Evolutionary conservation across 2,888 invertebrate genomes (phyloP).

Genomic region (Copidosoma aretas): DNA sequence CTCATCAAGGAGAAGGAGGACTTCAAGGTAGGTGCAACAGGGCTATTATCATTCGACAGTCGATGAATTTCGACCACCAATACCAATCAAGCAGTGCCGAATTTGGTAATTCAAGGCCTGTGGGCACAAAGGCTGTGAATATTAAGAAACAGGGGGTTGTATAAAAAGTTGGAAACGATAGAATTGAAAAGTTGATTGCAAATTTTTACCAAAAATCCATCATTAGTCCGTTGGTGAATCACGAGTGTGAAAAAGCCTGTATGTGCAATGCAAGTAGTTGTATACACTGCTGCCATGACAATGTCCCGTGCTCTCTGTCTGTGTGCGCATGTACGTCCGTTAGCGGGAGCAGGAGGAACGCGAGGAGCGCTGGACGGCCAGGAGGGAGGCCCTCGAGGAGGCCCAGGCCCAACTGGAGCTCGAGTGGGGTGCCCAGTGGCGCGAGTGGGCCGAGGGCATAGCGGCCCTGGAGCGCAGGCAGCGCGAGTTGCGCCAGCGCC

Average conservation of each 20-base stretch:
- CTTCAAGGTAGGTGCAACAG: slow-evolving; percentile 68
- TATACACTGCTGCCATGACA: slow-evolving; percentile 86
- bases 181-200: too few species aligned
- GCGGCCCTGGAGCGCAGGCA: slow-evolving; percentile 68
- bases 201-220: too few species aligned
- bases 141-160: too few species aligned
- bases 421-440: slow-evolving; percentile 69
- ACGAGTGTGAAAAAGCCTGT: slow-evolving; percentile 87
- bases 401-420: slow-evolving; percentile 67
- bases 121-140: too few species aligned
- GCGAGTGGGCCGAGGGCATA: slow-evolving; percentile 70
- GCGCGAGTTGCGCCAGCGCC: slow-evolving; percentile 64
- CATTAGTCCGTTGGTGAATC: too few species aligned
- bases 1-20: slow-evolving; percentile 63
- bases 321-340: slow-evolving; percentile 74
- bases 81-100: too few species aligned
- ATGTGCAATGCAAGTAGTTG: slow-evolving; percentile 92
- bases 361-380: slow-evolving; percentile 76
- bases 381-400: slow-evolving; percentile 60
- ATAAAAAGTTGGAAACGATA: too few species aligned
- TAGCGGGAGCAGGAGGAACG: slow-evolving; percentile 83
- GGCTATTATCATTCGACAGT: too few species aligned
- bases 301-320: slow-evolving; percentile 91
- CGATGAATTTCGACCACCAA: too few species aligned
- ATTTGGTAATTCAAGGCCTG: too few species aligned